Base-by-base conservation (phyloP, 2,113 vertebrate species). In the Aptenodytes patagonicus region DNA sequence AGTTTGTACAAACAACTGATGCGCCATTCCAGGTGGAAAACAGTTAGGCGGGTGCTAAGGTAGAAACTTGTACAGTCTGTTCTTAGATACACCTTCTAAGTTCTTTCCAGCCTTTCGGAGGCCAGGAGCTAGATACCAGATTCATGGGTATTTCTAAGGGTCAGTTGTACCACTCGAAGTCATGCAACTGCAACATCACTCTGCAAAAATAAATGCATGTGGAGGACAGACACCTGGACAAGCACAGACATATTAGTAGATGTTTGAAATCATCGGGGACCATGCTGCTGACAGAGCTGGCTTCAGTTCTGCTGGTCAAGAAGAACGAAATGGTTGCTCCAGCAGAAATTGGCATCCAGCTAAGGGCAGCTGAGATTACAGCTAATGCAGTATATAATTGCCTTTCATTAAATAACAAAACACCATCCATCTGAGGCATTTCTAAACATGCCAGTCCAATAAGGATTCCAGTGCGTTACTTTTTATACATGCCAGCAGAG, bases 371-470 rank as follows among this genome's bases (percentile, higher is more conserved):
- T 94, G 96, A 97, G 96, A 96, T 95, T 88, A 91, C 69, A 76
- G 87, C 76, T 95, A 95, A 90, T 80, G 84, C 94, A 88, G 84
- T 85, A 92, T 80, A 93, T 94, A 96, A 92, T 97, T 92, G 92
- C 94, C 89, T 91, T 97, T 97, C 93, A 96, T 73, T 57, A 95
- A 93, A 93, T 78, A 96, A 95, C 95, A 96, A 96, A 97, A 89
- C 85, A 81, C 89, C 95, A 84, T 90, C 89, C 95, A 97, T 91
- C 83, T 13, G 40, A 95, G 77, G 85, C 95, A 94, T 51, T 96
- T 97, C 89, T 80, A 81, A 95, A 95, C 94, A 95, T 81, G 93
- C 94, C 14, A 69, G 89, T 66, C 73, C 96, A 95, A 92, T 95
- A 95, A 73, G 96, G 96, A 95, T 75, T 94, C 78, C 95, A 90